Evolutionary conservation across 2,888 invertebrate genomes (phyloP), one percentile per base, ranked within the genome.

Genomic region (Heliconius aoede): DNA sequence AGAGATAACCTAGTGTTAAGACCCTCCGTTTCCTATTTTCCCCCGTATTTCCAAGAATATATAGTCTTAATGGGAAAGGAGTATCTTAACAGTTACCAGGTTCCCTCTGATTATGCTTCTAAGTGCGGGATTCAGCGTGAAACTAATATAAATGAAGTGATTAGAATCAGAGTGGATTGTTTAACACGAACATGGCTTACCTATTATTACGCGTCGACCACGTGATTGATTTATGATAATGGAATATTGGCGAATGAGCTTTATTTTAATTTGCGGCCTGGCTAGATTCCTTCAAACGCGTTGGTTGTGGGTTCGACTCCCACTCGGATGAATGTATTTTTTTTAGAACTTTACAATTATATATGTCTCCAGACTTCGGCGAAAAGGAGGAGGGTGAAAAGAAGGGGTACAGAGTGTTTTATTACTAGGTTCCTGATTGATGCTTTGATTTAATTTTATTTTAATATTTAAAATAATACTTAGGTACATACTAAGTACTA

Each of bases 201-300:
- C 15, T 40, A 40, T 65, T 65, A 32, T 24, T 64, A n/a, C 0
- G 24, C 36, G 64, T 64, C 13, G n/a, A 36, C 64, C 28, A 1
- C 32, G 32, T 64, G 28, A 64, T 36, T 64, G 64, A 36, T 64
- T 64, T 32, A 64, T 64, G 64, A 36, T 64, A 64, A 64, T 64
- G 64, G 64, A 62, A 62, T 30, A 62, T 21, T 21, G 30, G 21
- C 11, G 55, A 58, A 60, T 15, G 58, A 26, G 15, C 15, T 8
- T 60, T 60, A 15, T 62, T 62, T 30, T 28, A 30, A 62, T 15
- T 26, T 24, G 58, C 58, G 26, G 24, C 60, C 15, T 15, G 8
- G 61, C 7, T 62, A 7, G 8, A 1, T 3, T 60, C n/a, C n/a
- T n/a, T n/a, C n/a, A 36, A 36, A 36, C 32, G 32, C 9, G 32